phyloP scores from a whole-genome alignment of 2,797 vertebrate genomes.

The Pipistrellus pipistrellus region DNA sequence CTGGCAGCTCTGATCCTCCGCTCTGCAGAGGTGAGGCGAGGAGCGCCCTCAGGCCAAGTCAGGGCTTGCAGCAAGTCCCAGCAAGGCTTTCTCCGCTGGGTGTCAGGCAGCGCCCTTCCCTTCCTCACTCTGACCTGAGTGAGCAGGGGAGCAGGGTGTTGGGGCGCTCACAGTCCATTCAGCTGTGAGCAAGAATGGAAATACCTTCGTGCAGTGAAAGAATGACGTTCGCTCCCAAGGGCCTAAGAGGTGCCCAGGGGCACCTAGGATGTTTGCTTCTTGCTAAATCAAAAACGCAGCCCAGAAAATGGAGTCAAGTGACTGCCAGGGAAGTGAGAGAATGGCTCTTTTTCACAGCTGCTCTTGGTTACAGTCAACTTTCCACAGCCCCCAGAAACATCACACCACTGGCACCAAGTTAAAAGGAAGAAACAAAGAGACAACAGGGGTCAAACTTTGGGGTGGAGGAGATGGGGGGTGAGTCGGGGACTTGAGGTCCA shows the following conservation, averaged over 20 bases:
- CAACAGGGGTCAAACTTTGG: conserved; percentile 87
- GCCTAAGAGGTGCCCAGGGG: conserved; percentile 87
- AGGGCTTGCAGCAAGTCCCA: conserved; percentile 81
- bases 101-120: not conserved
- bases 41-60: conserved; percentile 85
- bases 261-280: conserved; percentile 87
- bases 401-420: conserved; percentile 87
- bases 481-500: conserved; percentile 62
- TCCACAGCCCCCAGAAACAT: conserved; percentile 86
- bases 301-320: conserved; percentile 88
- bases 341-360: conserved; percentile 85
- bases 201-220: conserved; percentile 85
- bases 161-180: not conserved
- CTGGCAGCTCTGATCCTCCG: conserved; percentile 83
- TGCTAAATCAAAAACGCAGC: conserved; percentile 87
- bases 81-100: conserved; percentile 82
- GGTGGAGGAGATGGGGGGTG: conserved; percentile 83
- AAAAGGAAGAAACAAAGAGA: conserved; percentile 89
- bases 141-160: conserved; percentile 8
- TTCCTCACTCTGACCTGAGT: conserved; percentile 60
- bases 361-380: conserved; percentile 89
- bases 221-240: conserved; percentile 84
- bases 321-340: conserved; percentile 85
- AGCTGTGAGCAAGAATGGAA: conserved; percentile 74
- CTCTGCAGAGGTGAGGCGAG: conserved; percentile 85